Conservation (phyloP, 2,797 vertebrate genomes). For the Eutrigla gurnardus region DNA sequence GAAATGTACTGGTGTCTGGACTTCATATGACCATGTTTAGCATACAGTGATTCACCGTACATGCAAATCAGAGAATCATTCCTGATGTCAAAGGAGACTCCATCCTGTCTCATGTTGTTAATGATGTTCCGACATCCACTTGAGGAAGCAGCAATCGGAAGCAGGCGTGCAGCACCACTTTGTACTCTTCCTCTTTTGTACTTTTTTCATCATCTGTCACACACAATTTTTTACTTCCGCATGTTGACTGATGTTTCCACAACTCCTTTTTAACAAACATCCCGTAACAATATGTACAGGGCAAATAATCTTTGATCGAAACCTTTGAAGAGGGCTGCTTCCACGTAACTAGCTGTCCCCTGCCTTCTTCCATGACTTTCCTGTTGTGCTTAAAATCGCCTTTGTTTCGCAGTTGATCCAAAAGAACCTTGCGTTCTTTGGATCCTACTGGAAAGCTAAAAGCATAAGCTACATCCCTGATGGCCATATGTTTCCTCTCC, state of each 20-base stretch:
- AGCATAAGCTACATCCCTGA: background rate
- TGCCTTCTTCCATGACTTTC: background rate
- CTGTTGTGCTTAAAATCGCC: background rate
- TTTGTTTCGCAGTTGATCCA: background rate
- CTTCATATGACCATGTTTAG: no score
- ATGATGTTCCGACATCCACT: no score
- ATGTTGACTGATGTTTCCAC: slow-evolving; percentile 37
- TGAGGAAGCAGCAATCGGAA: no score
- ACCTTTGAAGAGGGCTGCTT: slow-evolving; percentile 5
- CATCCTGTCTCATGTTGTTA: no score
- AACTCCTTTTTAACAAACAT: slow-evolving; percentile 37
- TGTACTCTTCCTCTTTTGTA: no score
- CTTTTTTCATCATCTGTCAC: background rate
- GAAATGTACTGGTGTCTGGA: no score
- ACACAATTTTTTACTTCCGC: slow-evolving; percentile 6
- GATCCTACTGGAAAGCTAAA: background rate
- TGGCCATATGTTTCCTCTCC: background rate
- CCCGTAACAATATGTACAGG: slow-evolving; percentile 32
- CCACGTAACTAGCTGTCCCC: background rate
- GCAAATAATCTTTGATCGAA: slow-evolving; percentile 21
- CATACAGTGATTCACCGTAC: no score
- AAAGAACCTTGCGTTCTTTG: background rate
- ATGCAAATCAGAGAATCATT: no score
- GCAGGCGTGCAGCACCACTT: no score
- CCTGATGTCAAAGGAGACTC: no score